Base-by-base conservation (phyloP, 2,113 vertebrate genomes). In the Mesoclemmys tuberculata region DNA sequence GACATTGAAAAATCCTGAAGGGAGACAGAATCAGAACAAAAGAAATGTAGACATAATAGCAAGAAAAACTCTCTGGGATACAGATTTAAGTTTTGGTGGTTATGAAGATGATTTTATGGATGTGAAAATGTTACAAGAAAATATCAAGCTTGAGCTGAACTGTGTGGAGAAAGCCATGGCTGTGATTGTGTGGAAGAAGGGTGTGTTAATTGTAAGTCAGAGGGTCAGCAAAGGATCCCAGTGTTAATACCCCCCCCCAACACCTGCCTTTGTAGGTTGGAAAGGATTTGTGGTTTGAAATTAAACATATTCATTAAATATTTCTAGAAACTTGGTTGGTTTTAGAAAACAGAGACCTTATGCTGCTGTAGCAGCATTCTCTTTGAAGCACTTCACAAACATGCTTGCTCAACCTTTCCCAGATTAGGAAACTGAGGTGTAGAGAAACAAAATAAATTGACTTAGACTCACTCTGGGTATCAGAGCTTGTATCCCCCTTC, bases 11-110 rank as follows among this genome's bases (percentile, higher is more conserved):
- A 75, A 26, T 44, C 71, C 71, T 13, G 48, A 90, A 90, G 80
- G 19, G 2, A 0, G 1, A 61, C 26, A 58, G 82, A 64, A 26
- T 52, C 4, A 0, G 1, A 64, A 18, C 31, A 64, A 38, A 0
- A 1, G 31, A 64, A 27, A 18, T 0, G 12, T 0, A 0, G 0
- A 2, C 55, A 54, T 21, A 27, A n/a, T 18, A 9, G 0, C 1
- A 79, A 7, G 85, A 58, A 0, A 1, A 54, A 80, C 3, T 35
- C 16, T 16, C 0, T 41, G 29, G 74, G 41, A 74, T 52, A 88
- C n/a, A 27, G 26, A 2, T 16, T 46, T 0, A 1, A 64, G 84
- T 2, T 19, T 2, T 3, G 61, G 18, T 68, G 61, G 31, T 4
- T 0, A 1, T 82, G 84, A 18, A 3, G 6, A 68, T 0, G 1